Conservation (phyloP, 2,888 invertebrate species). For the Serrognathus titanus region DNA sequence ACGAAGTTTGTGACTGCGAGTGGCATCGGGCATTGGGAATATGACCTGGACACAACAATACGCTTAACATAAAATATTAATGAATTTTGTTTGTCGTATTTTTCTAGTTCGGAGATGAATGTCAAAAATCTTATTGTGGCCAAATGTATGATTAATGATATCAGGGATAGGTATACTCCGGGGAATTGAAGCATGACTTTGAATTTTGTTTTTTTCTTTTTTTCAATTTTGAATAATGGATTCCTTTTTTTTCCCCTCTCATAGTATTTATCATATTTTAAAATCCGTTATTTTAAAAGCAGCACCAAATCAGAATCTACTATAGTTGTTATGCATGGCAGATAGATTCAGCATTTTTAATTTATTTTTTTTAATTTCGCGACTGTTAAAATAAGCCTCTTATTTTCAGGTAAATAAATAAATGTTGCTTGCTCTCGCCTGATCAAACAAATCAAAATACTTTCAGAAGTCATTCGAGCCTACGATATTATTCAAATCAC, state of each 20-base stretch:
- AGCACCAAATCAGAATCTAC: slow-evolving; percentile 36
- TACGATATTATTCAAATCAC: too few species aligned
- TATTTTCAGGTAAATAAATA: too few species aligned
- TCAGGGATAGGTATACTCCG: slow-evolving; percentile 39
- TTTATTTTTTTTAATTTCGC: too few species aligned
- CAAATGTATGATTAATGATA: slow-evolving; percentile 49
- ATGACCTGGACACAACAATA: slow-evolving; percentile 30
- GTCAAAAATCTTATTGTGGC: slow-evolving; percentile 49
- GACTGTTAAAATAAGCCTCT: too few species aligned
- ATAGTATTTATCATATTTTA: slow-evolving; percentile 8
- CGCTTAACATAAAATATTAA: slow-evolving; percentile 54
- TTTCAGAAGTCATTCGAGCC: too few species aligned
- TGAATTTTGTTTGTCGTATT: slow-evolving; percentile 49
- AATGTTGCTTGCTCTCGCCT: too few species aligned
- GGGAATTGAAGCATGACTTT: slow-evolving; percentile 46
- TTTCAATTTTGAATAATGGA: slow-evolving; percentile 29
- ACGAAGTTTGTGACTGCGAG: neutral
- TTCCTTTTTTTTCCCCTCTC: slow-evolving; percentile 11
- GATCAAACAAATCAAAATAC: too few species aligned
- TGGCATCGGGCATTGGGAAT: neutral
- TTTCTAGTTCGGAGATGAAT: slow-evolving; percentile 39
- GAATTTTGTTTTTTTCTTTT: slow-evolving; percentile 33
- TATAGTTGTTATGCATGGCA: slow-evolving; percentile 38
- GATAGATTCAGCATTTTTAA: slow-evolving; percentile 39
- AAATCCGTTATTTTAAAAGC: neutral